phyloP scores from a whole-genome alignment of 1,140 invertebrate genomes.

The Thaumatotibia leucotreta region DNA sequence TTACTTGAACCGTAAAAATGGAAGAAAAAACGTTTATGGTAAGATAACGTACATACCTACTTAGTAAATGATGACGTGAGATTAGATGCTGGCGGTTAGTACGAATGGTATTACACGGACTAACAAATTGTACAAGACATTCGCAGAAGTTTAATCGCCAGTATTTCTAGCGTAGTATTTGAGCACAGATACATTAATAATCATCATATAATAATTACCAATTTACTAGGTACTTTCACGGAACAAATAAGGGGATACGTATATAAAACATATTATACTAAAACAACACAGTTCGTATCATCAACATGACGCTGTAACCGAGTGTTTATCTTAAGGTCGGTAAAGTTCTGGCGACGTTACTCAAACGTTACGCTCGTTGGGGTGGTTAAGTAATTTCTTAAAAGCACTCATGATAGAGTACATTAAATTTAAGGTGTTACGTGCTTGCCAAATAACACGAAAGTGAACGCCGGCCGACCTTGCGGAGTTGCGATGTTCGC shows the following conservation, averaged over 20 bases:
- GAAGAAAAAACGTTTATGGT: neutral
- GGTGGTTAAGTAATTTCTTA: neutral
- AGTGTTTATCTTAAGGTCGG: neutral
- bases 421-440: conserved; percentile 11
- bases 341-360: neutral
- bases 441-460: conserved; percentile 7
- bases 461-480: conserved; percentile 6
- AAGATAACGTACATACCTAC: neutral
- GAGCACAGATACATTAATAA: too few species aligned
- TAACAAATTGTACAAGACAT: too few species aligned
- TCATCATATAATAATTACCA: too few species aligned
- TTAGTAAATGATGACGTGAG: too few species aligned
- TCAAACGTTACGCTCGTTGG: neutral
- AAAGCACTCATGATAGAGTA: neutral
- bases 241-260: too few species aligned
- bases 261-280: too few species aligned
- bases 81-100: too few species aligned
- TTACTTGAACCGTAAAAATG: conserved; percentile 13
- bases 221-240: too few species aligned
- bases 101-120: too few species aligned
- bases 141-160: too few species aligned
- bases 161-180: too few species aligned
- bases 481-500: neutral
- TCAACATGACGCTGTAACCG: neutral
- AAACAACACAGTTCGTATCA: too few species aligned